Evolutionary conservation across 2,113 vertebrate genomes (phyloP).

Genomic region (Myotis lucifugus): DNA sequence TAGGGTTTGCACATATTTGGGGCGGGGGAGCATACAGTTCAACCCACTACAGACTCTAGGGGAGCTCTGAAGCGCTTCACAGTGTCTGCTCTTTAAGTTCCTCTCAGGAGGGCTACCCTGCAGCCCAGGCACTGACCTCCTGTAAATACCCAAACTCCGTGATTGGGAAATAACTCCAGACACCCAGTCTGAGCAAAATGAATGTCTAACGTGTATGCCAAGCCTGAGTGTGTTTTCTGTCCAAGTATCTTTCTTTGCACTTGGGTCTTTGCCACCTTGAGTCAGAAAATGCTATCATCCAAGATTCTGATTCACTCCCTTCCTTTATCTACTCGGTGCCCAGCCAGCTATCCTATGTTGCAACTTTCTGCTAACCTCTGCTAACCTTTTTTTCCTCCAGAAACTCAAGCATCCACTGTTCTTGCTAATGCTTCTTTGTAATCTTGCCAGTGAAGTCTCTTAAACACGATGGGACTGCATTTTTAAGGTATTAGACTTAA

Average conservation of each 20-base stretch:
- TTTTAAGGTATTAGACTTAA: conserved; percentile 37
- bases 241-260: background rate
- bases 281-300: background rate
- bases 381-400: background rate
- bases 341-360: background rate
- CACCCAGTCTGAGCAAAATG: background rate
- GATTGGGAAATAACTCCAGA: background rate
- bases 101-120: background rate
- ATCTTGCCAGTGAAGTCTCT: conserved; percentile 35
- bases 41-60: background rate
- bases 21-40: background rate
- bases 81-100: background rate
- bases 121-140: background rate
- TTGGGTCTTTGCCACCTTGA: background rate
- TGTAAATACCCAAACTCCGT: background rate
- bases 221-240: background rate
- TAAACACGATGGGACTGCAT: conserved; percentile 21
- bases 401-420: background rate
- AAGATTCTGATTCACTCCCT: background rate
- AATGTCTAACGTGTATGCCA: background rate
- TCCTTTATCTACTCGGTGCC: background rate
- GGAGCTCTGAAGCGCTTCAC: background rate
- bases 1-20: background rate
- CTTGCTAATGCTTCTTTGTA: conserved; percentile 7
- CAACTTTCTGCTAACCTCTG: conserved; percentile 4